Evolutionary conservation across 2,113 vertebrate species (phyloP), one percentile per base, ranked within the genome.

Genomic region (Dipodomys ordii): DNA sequence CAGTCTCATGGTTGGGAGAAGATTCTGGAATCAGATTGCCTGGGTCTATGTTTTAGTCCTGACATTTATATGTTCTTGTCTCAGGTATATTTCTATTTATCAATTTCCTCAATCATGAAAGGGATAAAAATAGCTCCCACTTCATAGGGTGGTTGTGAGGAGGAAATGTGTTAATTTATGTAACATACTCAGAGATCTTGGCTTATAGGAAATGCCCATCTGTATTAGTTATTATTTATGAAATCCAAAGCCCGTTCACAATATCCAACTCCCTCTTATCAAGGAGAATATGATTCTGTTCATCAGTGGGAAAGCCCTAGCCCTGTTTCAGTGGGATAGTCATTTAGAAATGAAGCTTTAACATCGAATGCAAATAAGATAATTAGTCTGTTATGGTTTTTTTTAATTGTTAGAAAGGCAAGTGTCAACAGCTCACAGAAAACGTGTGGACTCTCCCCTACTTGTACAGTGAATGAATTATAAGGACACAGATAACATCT

Each of bases 401-500:
- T 87, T 92, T 82, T 81, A 13, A 32, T 62, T 91, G 65, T 93
- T 53, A 92, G 78, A 82, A 91, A 96, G 49, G 49, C 93, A 96
- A 92, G 87, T 95, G 69, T 91, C 28, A 44, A 92, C 85, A 96
- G 35, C 25, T 85, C 87, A 27, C 19, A 60, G 46, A 32, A 80
- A 64, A 85, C n/a, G 64, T 57, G 9, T 89, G 71, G 94, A 90
- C 82, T 93, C 85, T 64, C 88, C 72, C 53, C 68, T 91, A 30
- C 88, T 90, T 94, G n/a, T 92, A 16, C 67, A 87, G 7, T 93
- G 83, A 91, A 32, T 73, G 39, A 80, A 88, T 95, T 92, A 71
- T 65, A 87, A 85, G 71, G 92, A 92, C 20, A 46, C 18, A 74
- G 88, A 92, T 95, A 96, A 92, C 53, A 84, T 94, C 87, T 95